Percentiles rank a stretch among this genome's conserved stretches.
Conservation (phyloP, 2,888 invertebrate genomes). For the Strigamia crassipes region DNA sequence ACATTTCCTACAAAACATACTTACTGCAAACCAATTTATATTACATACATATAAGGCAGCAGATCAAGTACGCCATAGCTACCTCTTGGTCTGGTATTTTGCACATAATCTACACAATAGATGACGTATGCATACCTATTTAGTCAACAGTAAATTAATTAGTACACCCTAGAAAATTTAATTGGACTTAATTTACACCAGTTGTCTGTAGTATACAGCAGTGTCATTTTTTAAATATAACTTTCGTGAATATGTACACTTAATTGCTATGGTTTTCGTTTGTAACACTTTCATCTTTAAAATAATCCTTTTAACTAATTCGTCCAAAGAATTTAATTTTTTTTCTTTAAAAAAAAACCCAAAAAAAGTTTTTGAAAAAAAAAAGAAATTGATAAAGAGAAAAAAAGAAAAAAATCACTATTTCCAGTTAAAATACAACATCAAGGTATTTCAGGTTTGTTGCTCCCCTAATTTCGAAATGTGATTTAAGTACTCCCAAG, state of each 20-base stretch:
- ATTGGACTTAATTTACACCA: constrained; percentile 15
- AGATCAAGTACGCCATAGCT: constrained; percentile 6
- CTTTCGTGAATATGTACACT: constrained; percentile 22
- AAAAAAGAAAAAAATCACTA: not conserved
- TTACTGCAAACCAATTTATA: constrained; percentile 6
- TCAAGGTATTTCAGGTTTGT: constrained; percentile 2
- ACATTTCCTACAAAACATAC: constrained; percentile 30
- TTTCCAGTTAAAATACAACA: constrained; percentile 3
- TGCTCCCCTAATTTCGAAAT: not conserved
- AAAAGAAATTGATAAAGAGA: not conserved
- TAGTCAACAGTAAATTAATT: constrained; percentile 1
- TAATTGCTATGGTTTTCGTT: not conserved
- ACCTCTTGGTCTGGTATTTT: not conserved
- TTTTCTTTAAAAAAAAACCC: not conserved
- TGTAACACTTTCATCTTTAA: not conserved
- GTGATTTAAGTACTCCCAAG: not conserved
- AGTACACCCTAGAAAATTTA: constrained; percentile 17
- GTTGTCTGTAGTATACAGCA: constrained; percentile 4
- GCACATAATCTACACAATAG: constrained; percentile 27
- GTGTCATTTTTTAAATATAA: not conserved
- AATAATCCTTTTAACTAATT: not conserved
- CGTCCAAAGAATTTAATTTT: not conserved
- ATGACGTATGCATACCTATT: constrained; percentile 22
- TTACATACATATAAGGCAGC: constrained; percentile 11
- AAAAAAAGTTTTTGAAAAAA: not conserved